Base-by-base conservation (phyloP, 1,140 invertebrate genomes). In the Copidosoma floridanum region DNA sequence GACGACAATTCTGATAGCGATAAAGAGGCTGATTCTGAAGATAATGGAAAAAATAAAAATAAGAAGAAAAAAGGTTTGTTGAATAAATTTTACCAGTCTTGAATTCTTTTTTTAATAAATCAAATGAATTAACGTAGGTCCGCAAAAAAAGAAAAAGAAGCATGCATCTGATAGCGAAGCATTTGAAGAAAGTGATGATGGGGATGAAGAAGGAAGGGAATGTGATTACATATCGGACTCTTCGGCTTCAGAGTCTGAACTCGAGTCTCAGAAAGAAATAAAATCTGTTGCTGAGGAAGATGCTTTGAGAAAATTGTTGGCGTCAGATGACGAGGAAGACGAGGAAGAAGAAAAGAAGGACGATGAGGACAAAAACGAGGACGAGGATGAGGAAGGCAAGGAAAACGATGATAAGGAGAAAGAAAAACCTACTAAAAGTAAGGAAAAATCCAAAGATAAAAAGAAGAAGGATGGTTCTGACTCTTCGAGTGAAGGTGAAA, bases 131-230 rank as follows among this genome's bases (percentile, higher is more conserved):
- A n/a, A n/a, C n/a, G n/a, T n/a, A n/a, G n/a, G n/a, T n/a, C n/a
- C n/a, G n/a, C n/a, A n/a, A 52, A 84, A 85, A 46, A 92, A 92
- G 73, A 92, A 93, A 70, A 88, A 88, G 54, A 85, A 87, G 55
- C 82, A 88, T 59, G 85, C 85, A 62, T 87, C 93, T 0, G 89
- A 96, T 69, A 88, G 91, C 67, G 94, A 95, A 71, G 93, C 93
- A 0, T 85, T 92, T 52, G 95, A 98, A 78, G 95, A 98, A 76
- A 97, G 94, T 71, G 95, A 97, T 81, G 95, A 97, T 78, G 95
- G 95, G 0, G 95, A 98, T 77, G 93, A 92, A 71, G 95, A 98
- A 82, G 94, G 94, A 1, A 79, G 91, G 62, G 95, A 98, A 82
- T 82, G 86, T 57, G 91, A 93, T 76, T 94, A 94, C 67, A 92